phyloP scores from a whole-genome alignment of 2,888 invertebrate species.

The Bombylius discolor region DNA sequence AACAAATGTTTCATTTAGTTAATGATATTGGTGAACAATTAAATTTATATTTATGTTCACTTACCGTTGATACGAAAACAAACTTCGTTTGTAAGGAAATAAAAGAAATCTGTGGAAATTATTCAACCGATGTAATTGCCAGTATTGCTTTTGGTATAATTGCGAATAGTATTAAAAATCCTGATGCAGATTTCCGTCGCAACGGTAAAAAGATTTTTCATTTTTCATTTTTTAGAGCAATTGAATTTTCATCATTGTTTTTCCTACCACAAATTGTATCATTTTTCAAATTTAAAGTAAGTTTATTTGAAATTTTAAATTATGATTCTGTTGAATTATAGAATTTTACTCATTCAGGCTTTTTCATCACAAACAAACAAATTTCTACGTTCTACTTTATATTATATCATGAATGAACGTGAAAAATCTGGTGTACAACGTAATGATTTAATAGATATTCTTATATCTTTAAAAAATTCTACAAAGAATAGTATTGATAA shows the following conservation, averaged over 20 bases:
- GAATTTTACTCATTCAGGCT: neutral
- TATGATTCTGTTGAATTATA: neutral
- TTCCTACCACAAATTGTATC: slow-evolving; percentile 27
- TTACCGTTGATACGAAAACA: slow-evolving; percentile 16
- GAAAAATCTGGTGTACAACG: slow-evolving; percentile 29
- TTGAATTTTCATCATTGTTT: slow-evolving; percentile 26
- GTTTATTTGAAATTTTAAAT: neutral
- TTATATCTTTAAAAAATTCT: slow-evolving; percentile 33
- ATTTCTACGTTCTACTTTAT: slow-evolving; percentile 34
- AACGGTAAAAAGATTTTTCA: slow-evolving; percentile 22
- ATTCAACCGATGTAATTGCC: slow-evolving; percentile 31
- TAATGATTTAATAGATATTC: slow-evolving; percentile 40
- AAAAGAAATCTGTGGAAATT: slow-evolving; percentile 22
- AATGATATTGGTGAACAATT: slow-evolving; percentile 26
- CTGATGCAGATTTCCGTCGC: slow-evolving; percentile 25
- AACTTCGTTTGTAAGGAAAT: slow-evolving; percentile 4
- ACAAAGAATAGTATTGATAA: neutral
- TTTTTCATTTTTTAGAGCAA: slow-evolving; percentile 19
- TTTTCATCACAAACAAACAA: slow-evolving; percentile 22
- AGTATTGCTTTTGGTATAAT: slow-evolving; percentile 29
- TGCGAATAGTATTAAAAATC: slow-evolving; percentile 27
- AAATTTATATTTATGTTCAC: slow-evolving; percentile 23
- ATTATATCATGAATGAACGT: slow-evolving; percentile 34
- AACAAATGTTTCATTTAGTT: slow-evolving; percentile 32
- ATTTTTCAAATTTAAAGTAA: slow-evolving; percentile 21